These are phyloP conservation scores for Baccha elongata DNA, from an alignment of 2,888 invertebrate genomes.

Conservation along the genomic window DNA sequence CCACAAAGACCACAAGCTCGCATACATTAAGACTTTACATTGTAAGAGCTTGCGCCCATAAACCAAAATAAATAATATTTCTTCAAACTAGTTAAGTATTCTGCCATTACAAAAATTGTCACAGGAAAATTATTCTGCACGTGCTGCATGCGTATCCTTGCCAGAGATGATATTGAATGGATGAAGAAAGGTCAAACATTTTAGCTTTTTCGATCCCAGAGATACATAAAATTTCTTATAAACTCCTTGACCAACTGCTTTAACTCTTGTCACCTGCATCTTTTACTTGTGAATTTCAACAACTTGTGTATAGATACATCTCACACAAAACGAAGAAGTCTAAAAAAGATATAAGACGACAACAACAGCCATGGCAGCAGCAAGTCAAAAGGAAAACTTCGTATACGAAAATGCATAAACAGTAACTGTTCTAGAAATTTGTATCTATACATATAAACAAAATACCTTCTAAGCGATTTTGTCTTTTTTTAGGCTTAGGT, in stretches of 20 bases:
- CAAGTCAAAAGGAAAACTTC: conserved; percentile 65
- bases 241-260: conserved; percentile 10
- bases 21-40: not conserved
- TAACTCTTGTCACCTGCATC: conserved; percentile 16
- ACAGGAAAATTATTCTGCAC: conserved; percentile 1
- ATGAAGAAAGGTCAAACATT: conserved; percentile 48
- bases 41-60: not conserved
- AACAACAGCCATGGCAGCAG: conserved; percentile 26
- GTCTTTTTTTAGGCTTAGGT: conserved; percentile 27
- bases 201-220: conserved; percentile 38
- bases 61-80: not conserved
- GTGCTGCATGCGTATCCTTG: conserved; percentile 17
- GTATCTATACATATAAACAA: conserved; percentile 51
- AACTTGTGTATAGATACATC: not conserved
- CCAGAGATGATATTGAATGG: conserved; percentile 15
- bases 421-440: conserved; percentile 62
- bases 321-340: conserved; percentile 20
- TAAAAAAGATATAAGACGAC: conserved; percentile 41
- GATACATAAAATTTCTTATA: conserved; percentile 23
- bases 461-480: conserved; percentile 61
- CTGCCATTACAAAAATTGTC: conserved; percentile 4
- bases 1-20: conserved; percentile 25
- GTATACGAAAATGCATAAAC: conserved; percentile 53
- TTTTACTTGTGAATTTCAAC: conserved; percentile 27
- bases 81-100: conserved; percentile 9